phyloP scores from a whole-genome alignment of 2,113 vertebrate species.

The Indri indri region DNA sequence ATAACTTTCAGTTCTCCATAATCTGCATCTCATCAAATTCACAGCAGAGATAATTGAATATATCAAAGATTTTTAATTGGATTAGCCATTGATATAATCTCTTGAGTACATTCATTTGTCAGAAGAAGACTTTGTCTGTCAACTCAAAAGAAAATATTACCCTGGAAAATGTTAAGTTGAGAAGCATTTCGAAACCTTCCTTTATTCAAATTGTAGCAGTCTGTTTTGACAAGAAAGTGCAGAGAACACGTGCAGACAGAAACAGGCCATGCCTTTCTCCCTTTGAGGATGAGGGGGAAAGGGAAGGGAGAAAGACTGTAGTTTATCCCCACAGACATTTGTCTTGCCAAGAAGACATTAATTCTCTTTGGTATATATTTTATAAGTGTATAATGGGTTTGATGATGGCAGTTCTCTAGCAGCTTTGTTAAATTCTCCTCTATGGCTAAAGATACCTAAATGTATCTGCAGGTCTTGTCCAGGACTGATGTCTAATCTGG shows the following conservation, averaged over 20 bases:
- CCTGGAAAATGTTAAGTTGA: constrained; percentile 28
- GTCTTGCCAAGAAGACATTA: background rate
- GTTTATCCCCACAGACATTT: background rate
- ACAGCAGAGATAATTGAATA: constrained; percentile 77
- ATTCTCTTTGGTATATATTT: background rate
- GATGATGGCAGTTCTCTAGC: background rate
- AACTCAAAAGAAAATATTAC: constrained; percentile 52
- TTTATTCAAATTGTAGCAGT: constrained; percentile 42
- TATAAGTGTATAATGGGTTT: background rate
- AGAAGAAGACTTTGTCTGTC: constrained; percentile 77
- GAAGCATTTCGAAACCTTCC: constrained; percentile 15
- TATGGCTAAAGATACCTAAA: background rate
- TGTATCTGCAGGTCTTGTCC: background rate
- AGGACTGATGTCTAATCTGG: background rate
- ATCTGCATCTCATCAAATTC: constrained; percentile 75
- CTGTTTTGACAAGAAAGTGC: background rate
- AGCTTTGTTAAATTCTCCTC: background rate
- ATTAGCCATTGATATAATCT: constrained; percentile 79
- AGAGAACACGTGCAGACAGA: background rate
- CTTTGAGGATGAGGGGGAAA: background rate
- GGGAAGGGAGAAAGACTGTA: background rate
- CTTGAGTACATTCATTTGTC: constrained; percentile 78
- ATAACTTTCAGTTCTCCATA: constrained; percentile 72
- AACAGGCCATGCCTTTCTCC: background rate
- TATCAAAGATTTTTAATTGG: constrained; percentile 83